These are phyloP conservation scores for Drosophila rubida DNA, from an alignment of 2,888 invertebrate species.

Conservation along the genomic window DNA sequence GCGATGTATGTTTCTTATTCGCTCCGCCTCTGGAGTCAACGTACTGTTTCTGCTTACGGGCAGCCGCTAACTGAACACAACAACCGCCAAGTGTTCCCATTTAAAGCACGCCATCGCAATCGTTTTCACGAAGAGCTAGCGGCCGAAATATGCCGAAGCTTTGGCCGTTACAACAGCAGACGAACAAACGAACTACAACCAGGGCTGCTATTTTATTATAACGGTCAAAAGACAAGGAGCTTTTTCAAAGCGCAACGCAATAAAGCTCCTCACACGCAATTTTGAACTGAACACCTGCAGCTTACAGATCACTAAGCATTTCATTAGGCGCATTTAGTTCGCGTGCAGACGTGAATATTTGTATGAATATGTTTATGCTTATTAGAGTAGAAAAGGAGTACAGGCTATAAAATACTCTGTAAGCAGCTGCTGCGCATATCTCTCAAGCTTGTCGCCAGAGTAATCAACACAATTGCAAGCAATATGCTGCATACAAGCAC, in stretches of 20 bases:
- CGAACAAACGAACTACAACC: neutral
- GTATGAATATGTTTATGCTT: neutral
- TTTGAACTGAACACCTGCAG: neutral
- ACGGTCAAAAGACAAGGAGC: neutral
- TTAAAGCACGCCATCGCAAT: slow-evolving; percentile 19
- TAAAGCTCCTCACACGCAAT: neutral
- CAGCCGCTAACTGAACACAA: slow-evolving; percentile 53
- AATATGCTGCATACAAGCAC: neutral
- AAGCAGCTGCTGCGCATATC: neutral
- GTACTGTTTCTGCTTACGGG: slow-evolving; percentile 52
- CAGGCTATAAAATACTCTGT: neutral
- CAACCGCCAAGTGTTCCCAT: slow-evolving; percentile 8
- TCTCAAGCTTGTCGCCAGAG: too few relatives aligned
- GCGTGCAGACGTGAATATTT: neutral
- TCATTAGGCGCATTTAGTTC: neutral
- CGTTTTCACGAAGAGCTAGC: neutral
- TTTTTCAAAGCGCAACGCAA: neutral
- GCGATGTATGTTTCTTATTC: neutral
- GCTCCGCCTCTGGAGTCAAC: slow-evolving; percentile 39
- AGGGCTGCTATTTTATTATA: slow-evolving; percentile 8
- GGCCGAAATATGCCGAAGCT: slow-evolving; percentile 13
- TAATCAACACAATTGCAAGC: slow-evolving; percentile 9
- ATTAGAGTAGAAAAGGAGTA: neutral
- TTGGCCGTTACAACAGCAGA: slow-evolving; percentile 17
- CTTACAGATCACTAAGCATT: neutral